Conservation (phyloP, 2,888 invertebrate species). For the Aproaerema taeniolella region DNA sequence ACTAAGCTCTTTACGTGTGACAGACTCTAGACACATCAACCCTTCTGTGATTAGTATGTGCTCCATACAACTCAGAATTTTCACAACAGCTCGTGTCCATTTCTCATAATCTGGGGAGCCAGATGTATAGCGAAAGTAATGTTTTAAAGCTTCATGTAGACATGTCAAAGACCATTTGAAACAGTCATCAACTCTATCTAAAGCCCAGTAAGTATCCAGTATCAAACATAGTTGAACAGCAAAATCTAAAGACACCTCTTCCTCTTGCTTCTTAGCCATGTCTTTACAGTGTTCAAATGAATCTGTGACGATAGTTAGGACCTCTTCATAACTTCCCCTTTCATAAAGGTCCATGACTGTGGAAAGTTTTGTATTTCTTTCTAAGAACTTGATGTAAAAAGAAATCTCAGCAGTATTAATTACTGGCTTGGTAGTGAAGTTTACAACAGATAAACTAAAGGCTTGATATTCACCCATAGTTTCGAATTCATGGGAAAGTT, state of each 20-base stretch:
- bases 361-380: slow-evolving; percentile 75
- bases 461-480: slow-evolving; percentile 58
- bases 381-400: slow-evolving; percentile 55
- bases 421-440: slow-evolving; percentile 57
- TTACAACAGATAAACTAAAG: slow-evolving; percentile 46
- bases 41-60: slow-evolving; percentile 62
- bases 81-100: slow-evolving; percentile 63
- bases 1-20: slow-evolving; percentile 78
- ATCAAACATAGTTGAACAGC: slow-evolving; percentile 78
- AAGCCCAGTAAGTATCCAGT: slow-evolving; percentile 81
- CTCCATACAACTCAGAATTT: slow-evolving; percentile 64
- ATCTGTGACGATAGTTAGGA: slow-evolving; percentile 81
- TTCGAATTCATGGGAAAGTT: slow-evolving; percentile 60
- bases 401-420: slow-evolving; percentile 53
- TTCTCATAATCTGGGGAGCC: slow-evolving; percentile 62
- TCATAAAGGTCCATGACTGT: slow-evolving; percentile 83
- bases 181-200: slow-evolving; percentile 79
- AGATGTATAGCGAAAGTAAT: slow-evolving; percentile 72
- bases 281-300: slow-evolving; percentile 79
- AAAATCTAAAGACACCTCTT: slow-evolving; percentile 71
- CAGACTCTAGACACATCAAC: slow-evolving; percentile 65
- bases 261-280: slow-evolving; percentile 58
- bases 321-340: slow-evolving; percentile 79
- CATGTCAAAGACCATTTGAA: slow-evolving; percentile 87
- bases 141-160: slow-evolving; percentile 84